Percentiles rank a stretch among this genome's conserved stretches.
Evolutionary conservation across 2,113 vertebrate genomes (phyloP).

Genomic region (Boulengeromyrus knoepffleri): DNA sequence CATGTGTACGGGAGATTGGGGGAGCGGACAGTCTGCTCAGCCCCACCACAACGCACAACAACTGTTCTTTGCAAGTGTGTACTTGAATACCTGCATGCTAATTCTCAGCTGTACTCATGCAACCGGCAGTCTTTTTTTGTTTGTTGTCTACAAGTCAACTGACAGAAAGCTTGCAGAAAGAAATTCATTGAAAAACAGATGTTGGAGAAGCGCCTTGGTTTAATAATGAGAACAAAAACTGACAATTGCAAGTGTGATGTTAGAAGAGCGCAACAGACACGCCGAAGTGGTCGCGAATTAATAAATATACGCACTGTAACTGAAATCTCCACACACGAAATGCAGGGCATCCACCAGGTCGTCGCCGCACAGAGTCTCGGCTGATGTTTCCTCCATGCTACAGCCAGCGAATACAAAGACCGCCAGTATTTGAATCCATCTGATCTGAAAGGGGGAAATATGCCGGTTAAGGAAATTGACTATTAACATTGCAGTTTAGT

Average conservation of each 20-base stretch:
- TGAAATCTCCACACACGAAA: slow-evolving; percentile 95
- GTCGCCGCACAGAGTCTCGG: slow-evolving; percentile 90
- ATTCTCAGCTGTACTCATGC: slow-evolving; percentile 45
- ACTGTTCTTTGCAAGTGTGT: slow-evolving; percentile 36
- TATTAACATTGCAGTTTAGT: background rate
- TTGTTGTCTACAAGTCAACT: no score
- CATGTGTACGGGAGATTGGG: slow-evolving; percentile 60
- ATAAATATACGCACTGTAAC: slow-evolving; percentile 80
- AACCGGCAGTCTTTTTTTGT: background rate
- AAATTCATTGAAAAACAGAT: background rate
- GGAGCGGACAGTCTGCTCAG: slow-evolving; percentile 72
- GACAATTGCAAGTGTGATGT: background rate
- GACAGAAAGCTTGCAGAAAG: background rate
- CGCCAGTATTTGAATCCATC: slow-evolving; percentile 64
- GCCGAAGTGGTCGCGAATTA: background rate
- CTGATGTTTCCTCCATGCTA: slow-evolving; percentile 69
- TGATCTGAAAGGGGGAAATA: slow-evolving; percentile 57
- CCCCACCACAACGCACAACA: slow-evolving; percentile 51
- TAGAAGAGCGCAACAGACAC: background rate
- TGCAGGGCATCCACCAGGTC: slow-evolving; percentile 96
- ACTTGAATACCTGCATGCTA: slow-evolving; percentile 19
- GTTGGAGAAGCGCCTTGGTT: background rate
- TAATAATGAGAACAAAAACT: background rate
- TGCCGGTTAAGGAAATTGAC: background rate
- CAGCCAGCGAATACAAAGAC: slow-evolving; percentile 63